These are phyloP conservation scores for Polypedilum vanderplanki DNA, from an alignment of 1,140 invertebrate genomes.

Conservation along the genomic window DNA sequence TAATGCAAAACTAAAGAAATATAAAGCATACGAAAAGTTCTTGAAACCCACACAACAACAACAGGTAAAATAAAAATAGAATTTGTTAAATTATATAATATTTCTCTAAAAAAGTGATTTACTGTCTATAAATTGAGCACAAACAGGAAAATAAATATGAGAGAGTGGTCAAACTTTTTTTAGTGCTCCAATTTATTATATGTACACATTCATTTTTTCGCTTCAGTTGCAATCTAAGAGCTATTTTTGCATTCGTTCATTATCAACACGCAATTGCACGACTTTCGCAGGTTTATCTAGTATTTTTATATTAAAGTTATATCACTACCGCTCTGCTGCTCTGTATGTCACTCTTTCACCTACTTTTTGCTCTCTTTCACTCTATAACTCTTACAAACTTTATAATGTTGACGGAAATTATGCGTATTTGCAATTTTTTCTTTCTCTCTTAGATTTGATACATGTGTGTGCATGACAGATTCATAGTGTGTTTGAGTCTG, in stretches of 20 bases:
- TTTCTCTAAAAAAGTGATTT: background rate
- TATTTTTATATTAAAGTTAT: conserved; percentile 12
- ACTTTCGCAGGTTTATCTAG: background rate
- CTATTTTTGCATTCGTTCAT: background rate
- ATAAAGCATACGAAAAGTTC: conserved; percentile 43
- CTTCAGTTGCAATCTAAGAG: background rate
- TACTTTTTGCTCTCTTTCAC: background rate
- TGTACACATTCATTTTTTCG: background rate
- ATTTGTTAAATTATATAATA: background rate
- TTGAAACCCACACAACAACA: background rate
- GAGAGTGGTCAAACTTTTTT: background rate
- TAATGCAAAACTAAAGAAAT: conserved; percentile 43
- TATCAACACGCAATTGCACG: conserved; percentile 2
- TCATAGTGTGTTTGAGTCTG: no score
- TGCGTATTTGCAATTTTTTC: no score
- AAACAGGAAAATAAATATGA: background rate
- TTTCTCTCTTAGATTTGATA: no score
- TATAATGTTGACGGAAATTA: no score
- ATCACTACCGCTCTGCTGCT: background rate
- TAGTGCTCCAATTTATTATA: background rate
- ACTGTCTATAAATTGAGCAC: background rate
- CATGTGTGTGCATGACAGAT: no score
- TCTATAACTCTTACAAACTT: no score
- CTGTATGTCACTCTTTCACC: conserved; percentile 7
- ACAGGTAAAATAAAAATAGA: background rate